Conservation (phyloP, 2,113 vertebrate genomes). For the Macquaria australasica region DNA sequence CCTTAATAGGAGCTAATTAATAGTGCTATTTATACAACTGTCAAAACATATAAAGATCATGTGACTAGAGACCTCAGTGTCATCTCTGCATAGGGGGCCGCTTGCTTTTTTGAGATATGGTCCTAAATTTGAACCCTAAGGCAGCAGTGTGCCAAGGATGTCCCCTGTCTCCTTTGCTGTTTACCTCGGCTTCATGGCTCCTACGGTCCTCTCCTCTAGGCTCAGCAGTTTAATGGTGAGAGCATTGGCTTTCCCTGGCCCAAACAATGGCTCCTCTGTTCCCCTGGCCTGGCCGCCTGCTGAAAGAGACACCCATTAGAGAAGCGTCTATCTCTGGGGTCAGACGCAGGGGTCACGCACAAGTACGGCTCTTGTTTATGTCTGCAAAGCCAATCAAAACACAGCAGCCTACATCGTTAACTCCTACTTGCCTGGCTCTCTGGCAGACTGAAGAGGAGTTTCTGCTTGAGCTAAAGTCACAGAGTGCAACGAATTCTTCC, state of each 20-base stretch:
- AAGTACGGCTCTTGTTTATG: slow-evolving; percentile 87
- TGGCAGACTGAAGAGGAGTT: slow-evolving; percentile 38
- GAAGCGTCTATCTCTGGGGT: slow-evolving; percentile 86
- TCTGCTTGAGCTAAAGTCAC: slow-evolving; percentile 36
- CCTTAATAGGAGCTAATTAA: slow-evolving; percentile 53
- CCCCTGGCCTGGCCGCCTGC: slow-evolving; percentile 64
- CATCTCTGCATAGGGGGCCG: slow-evolving; percentile 4
- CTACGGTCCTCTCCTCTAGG: slow-evolving; percentile 41
- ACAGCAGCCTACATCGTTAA: slow-evolving; percentile 73
- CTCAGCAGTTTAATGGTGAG: slow-evolving; percentile 79
- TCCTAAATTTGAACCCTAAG: slow-evolving; percentile 25
- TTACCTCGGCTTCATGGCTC: slow-evolving; percentile 51
- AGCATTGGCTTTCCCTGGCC: slow-evolving; percentile 76
- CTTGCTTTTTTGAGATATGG: slow-evolving; percentile 22
- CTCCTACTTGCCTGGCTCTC: slow-evolving; percentile 70
- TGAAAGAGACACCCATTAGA: slow-evolving; percentile 89
- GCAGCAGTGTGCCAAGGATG: slow-evolving; percentile 47
- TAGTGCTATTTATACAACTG: slow-evolving; percentile 49
- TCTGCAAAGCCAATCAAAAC: slow-evolving; percentile 87
- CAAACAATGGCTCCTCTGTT: slow-evolving; percentile 86
- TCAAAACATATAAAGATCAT: slow-evolving; percentile 51
- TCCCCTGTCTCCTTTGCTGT: slow-evolving; percentile 37
- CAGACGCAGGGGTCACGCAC: slow-evolving; percentile 81
- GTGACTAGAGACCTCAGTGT: slow-evolving; percentile 4
- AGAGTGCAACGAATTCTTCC: slow-evolving; percentile 38